Evolutionary conservation across 1,140 invertebrate species (phyloP), one percentile per base, ranked within the genome.

Genomic region (Psilanteris sp.): DNA sequence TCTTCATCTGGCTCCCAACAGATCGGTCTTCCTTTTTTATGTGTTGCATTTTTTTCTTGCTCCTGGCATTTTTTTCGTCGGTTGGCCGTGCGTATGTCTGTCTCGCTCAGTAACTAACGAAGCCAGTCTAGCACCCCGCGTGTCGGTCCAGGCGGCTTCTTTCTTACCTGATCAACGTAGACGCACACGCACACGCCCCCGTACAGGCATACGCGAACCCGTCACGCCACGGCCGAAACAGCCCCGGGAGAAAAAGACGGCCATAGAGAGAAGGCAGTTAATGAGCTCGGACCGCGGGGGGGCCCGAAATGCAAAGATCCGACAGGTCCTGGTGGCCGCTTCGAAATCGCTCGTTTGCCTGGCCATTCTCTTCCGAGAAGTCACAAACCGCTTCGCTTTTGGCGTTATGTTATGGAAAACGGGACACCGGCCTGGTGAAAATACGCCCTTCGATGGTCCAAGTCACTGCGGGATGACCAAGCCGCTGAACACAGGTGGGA

Each of bases 121-220:
- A 87, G 77, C 81, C 81, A 79, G 75, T 78, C 82, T 88, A 88
- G 85, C 87, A 83, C 86, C 87, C 84, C 81, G 84, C 85, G 87
- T 88, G 87, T 88, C 81, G 83, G 86, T 80, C 77, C 79, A 88
- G 86, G 86, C 86, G 86, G 86, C 86, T 88, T 68, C 83, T 88
- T 87, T 87, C 84, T 87, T 88, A 87, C 87, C 87, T 88, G 86
- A 85, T 85, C 79, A 83, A 43, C 78, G 73, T 55, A 66, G 57
- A 74, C 67, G 66, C 73, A 48, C 39, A 79, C 81, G 70, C 67
- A 77, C 48, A 59, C 64, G 50, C 50, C 72, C 50, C 50, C 34
- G 29, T 44, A 48, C 54, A 61, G 61, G 55, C 62, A 66, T 67
- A 62, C 71, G 62, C 62, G 73, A 77, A 36, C 50, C 57, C 55